Percentiles rank a stretch among this genome's conserved stretches.
Conservation (phyloP, 2,113 vertebrate genomes). For the Brevimyrus niger region DNA sequence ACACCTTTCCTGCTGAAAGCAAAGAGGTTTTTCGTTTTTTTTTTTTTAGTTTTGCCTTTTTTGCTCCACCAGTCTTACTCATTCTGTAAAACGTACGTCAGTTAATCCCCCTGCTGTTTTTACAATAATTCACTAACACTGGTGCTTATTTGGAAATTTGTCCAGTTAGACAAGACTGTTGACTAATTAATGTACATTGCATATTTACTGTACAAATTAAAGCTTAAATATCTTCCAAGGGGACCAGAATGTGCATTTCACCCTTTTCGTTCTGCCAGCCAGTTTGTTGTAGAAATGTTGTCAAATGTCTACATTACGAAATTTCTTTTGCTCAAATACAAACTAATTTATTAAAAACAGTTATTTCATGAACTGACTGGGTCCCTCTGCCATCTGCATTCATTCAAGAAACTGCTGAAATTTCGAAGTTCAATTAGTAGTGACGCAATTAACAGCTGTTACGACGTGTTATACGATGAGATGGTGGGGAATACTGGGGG, state of each 20-base stretch:
- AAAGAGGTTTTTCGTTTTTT: not conserved
- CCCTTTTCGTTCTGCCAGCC: not conserved
- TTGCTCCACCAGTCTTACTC: not conserved
- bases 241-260: not conserved
- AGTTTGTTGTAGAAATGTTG: not conserved
- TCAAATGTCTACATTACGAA: not conserved
- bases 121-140: not conserved
- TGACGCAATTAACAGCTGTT: not conserved
- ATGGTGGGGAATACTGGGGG: not conserved
- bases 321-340: not conserved
- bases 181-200: not conserved
- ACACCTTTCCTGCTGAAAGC: not conserved
- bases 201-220: not conserved
- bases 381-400: not conserved
- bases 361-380: not conserved
- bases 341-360: not conserved
- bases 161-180: not conserved
- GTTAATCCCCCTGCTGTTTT: not conserved
- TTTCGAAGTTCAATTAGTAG: not conserved
- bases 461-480: not conserved
- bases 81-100: not conserved
- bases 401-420: not conserved
- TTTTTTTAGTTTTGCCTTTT: not conserved
- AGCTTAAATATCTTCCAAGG: not conserved
- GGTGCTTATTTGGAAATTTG: not conserved